A percentile compares a stretch with the other conserved stretches of the same genome.
Evolutionary conservation across 2,113 vertebrate genomes (phyloP).

Genomic region (Amia ocellicauda): DNA sequence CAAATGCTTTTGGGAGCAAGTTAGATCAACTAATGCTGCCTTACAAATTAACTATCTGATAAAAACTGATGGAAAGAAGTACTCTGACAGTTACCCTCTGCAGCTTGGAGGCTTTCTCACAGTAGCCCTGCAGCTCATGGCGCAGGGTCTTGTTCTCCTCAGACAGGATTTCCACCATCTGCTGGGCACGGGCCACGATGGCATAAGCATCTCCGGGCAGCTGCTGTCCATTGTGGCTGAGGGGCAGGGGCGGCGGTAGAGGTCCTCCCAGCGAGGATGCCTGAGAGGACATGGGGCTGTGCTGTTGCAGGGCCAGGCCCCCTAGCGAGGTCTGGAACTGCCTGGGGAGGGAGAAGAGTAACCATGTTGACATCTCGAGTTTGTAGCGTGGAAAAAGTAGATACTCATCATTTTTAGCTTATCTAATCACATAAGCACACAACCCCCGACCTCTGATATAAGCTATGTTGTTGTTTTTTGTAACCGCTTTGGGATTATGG

Average conservation of each 20-base stretch:
- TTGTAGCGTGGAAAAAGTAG: too few species aligned
- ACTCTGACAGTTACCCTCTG: slow-evolving; percentile 64
- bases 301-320: slow-evolving; percentile 44
- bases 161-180: slow-evolving; percentile 78
- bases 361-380: too few species aligned
- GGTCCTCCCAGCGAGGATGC: slow-evolving; percentile 44
- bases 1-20: too few species aligned
- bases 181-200: slow-evolving; percentile 76
- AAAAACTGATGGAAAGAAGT: too few species aligned
- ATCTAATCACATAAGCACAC: too few species aligned
- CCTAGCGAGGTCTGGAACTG: slow-evolving; percentile 65
- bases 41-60: too few species aligned
- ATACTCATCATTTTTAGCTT: too few species aligned
- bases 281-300: slow-evolving; percentile 75
- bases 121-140: slow-evolving; percentile 74
- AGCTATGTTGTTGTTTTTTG: too few species aligned
- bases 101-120: slow-evolving; percentile 73
- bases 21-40: too few species aligned
- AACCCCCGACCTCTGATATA: too few species aligned
- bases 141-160: slow-evolving; percentile 76
- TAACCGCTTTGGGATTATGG: too few species aligned
- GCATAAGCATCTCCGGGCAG: slow-evolving; percentile 67
- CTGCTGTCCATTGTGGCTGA: slow-evolving; percentile 35
- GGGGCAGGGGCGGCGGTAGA: slow-evolving; percentile 38
- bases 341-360: slow-evolving; percentile 33